phyloP scores from a whole-genome alignment of 2,888 invertebrate genomes.

The Synanthedon myopaeformis region DNA sequence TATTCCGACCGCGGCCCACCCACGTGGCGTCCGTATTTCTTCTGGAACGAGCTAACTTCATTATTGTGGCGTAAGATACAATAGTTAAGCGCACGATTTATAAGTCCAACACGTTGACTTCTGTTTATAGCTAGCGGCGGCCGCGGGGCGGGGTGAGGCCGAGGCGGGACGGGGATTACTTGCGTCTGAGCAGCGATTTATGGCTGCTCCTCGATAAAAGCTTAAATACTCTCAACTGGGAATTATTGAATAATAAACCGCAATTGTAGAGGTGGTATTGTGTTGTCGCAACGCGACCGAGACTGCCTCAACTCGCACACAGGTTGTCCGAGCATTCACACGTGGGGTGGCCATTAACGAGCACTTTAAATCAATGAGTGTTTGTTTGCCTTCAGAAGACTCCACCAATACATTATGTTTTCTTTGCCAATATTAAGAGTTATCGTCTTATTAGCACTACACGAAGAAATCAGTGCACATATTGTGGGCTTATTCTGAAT shows the following conservation, averaged over 20 bases:
- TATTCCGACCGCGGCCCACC: conserved; percentile 54
- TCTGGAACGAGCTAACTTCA: conserved; percentile 69
- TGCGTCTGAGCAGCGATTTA: conserved; percentile 66
- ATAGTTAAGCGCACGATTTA: conserved; percentile 70
- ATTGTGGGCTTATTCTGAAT: no score
- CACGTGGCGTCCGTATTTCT: conserved; percentile 66
- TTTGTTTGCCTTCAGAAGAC: no score
- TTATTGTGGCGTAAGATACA: conserved; percentile 70
- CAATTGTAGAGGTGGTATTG: conserved; percentile 20
- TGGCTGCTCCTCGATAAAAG: conserved; percentile 64
- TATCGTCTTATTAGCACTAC: no score
- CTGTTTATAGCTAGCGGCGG: conserved; percentile 66
- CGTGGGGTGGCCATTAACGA: no score
- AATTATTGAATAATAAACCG: conserved; percentile 35
- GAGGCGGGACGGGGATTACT: conserved; percentile 54
- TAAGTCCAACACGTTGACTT: conserved; percentile 70
- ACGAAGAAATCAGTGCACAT: no score
- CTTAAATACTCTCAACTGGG: conserved; percentile 64
- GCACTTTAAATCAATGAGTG: no score
- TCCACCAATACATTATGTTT: no score
- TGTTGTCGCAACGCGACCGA: conserved; percentile 9
- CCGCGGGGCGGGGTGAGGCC: conserved; percentile 51
- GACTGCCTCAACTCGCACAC: background rate
- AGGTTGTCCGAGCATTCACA: no score
- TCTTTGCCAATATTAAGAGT: no score